phyloP scores from a whole-genome alignment of 1,140 invertebrate species.

The Streblospio benedicti region DNA sequence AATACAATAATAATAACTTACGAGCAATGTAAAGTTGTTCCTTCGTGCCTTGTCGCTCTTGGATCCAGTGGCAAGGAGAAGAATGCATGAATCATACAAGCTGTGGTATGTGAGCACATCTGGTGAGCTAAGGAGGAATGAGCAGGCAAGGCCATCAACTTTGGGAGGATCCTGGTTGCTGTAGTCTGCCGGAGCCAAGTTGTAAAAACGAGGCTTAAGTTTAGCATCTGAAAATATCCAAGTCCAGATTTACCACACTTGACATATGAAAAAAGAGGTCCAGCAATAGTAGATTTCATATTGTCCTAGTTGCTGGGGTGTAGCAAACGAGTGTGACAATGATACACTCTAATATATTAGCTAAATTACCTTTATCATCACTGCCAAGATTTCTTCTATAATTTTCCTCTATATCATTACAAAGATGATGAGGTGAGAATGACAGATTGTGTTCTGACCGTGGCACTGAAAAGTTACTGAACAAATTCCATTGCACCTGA shows the following conservation, averaged over 20 bases:
- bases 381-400: constrained; percentile 64
- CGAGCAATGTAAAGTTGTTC: constrained; percentile 37
- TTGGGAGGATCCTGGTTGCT: constrained; percentile 76
- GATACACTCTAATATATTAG: neutral
- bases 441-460: constrained; percentile 29
- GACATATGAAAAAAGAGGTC: too few species aligned
- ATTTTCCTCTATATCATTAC: constrained; percentile 70
- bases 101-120: constrained; percentile 82
- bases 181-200: constrained; percentile 64
- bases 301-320: too few species aligned
- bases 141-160: constrained; percentile 85
- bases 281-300: too few species aligned
- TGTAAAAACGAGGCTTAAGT: constrained; percentile 78
- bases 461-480: constrained; percentile 53
- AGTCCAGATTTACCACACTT: too few species aligned
- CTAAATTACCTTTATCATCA: constrained; percentile 53
- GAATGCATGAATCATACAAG: constrained; percentile 74
- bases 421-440: constrained; percentile 62
- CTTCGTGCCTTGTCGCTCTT: constrained; percentile 39
- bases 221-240: constrained; percentile 23
- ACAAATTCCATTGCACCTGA: constrained; percentile 76
- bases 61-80: constrained; percentile 53
- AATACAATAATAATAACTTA: constrained; percentile 19
- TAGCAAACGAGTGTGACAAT: neutral
- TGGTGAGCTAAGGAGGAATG: constrained; percentile 79